Conservation (phyloP, 2,888 invertebrate species). For the Drosophila aldrichi region DNA sequence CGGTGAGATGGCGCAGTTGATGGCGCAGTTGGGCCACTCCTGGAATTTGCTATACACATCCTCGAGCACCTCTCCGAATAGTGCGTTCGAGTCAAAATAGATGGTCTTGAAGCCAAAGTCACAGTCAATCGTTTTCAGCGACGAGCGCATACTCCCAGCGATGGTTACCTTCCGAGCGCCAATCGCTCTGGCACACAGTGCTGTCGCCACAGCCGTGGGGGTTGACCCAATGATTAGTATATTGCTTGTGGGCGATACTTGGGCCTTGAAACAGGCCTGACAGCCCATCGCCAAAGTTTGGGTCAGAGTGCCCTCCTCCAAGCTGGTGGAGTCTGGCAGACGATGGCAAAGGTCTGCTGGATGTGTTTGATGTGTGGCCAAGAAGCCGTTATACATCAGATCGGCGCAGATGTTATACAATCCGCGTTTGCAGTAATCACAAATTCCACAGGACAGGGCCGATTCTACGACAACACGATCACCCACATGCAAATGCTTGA, state of each 20-base stretch:
- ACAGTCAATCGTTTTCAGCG: conserved; percentile 52
- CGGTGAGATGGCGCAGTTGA: conserved; percentile 78
- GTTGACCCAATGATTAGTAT: conserved; percentile 79
- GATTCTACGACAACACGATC: conserved; percentile 97
- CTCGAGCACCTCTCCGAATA: conserved; percentile 63
- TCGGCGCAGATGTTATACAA: conserved; percentile 79
- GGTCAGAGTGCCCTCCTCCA: conserved; percentile 75
- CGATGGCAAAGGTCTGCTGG: conserved; percentile 82
- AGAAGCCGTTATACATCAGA: conserved; percentile 75
- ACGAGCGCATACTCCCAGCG: conserved; percentile 53
- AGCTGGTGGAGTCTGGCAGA: conserved; percentile 57
- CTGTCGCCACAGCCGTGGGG: conserved; percentile 74
- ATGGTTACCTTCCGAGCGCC: conserved; percentile 76
- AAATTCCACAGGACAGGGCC: conserved; percentile 93
- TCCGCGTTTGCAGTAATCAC: conserved; percentile 90
- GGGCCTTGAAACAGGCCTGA: conserved; percentile 76
- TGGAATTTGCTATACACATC: conserved; percentile 55
- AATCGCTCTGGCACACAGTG: conserved; percentile 75
- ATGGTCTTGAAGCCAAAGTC: conserved; percentile 69
- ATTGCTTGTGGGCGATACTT: conserved; percentile 73
- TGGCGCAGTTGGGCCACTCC: conserved; percentile 76
- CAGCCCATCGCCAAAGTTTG: conserved; percentile 79
- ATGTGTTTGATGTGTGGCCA: conserved; percentile 75
- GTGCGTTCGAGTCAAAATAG: conserved; percentile 49
- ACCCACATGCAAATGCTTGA: conserved; percentile 89